Conservation (phyloP, 2,113 vertebrate genomes). For the Pluvialis apricaria region DNA sequence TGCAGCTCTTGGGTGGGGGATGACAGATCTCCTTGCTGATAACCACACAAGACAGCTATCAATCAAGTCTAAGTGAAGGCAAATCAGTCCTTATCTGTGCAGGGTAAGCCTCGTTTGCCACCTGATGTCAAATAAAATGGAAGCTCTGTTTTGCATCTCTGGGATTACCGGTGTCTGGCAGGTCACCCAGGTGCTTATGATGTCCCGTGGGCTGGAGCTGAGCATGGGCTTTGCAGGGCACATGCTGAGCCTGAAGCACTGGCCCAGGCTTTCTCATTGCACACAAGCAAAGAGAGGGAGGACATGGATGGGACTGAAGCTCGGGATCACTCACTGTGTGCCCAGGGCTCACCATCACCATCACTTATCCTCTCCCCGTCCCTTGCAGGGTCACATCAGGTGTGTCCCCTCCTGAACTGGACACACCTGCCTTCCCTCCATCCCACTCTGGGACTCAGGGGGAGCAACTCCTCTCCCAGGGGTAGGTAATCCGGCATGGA, state of each 20-base stretch:
- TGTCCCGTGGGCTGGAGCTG: background rate
- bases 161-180: background rate
- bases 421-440: background rate
- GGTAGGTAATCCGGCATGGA: background rate
- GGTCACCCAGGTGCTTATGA: background rate
- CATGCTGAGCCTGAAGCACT: background rate
- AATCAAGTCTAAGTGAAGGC: background rate
- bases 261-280: background rate
- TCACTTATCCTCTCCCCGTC: background rate
- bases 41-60: background rate
- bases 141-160: background rate
- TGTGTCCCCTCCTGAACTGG: background rate
- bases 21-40: background rate
- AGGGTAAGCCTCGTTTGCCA: background rate
- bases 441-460: background rate
- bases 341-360: background rate
- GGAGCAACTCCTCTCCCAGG: background rate
- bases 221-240: background rate
- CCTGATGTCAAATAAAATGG: background rate
- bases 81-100: background rate
- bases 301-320: background rate
- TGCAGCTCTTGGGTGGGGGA: background rate
- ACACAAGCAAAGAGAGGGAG: background rate
- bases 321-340: background rate
- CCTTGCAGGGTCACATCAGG: rapidly evolving